Conservation (phyloP, 2,888 invertebrate species). For the Idaea aversata region DNA sequence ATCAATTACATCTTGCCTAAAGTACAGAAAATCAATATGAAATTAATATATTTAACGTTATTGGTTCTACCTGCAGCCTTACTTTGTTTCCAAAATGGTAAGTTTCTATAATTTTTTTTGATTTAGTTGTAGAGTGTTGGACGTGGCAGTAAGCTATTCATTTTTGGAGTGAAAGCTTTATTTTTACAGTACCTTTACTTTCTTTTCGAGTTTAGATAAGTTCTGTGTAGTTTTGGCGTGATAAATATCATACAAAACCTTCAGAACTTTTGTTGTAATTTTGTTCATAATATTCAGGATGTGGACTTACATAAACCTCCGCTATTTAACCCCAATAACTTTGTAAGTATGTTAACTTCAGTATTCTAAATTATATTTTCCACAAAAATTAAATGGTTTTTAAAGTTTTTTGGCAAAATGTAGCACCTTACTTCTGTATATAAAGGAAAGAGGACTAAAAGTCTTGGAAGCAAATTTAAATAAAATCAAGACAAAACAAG, state of each 20-base stretch:
- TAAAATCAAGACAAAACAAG: too few relatives aligned
- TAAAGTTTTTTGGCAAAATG: too few relatives aligned
- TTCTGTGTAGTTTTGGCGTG: background rate
- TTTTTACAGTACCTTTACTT: constrained; percentile 6
- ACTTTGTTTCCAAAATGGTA: constrained; percentile 86
- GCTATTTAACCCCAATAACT: background rate
- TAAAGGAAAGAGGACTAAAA: too few relatives aligned
- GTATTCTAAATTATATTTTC: background rate
- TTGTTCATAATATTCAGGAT: background rate
- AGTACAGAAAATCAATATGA: constrained; percentile 79
- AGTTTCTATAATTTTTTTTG: constrained; percentile 66
- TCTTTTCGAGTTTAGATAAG: background rate
- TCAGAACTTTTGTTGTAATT: background rate
- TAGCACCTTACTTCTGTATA: too few relatives aligned
- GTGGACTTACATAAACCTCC: background rate
- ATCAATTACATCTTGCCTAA: constrained; percentile 38
- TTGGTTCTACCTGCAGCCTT: constrained; percentile 86
- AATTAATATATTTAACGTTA: constrained; percentile 82
- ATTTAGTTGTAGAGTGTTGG: constrained; percentile 42
- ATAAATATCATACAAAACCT: background rate
- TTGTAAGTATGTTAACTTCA: background rate
- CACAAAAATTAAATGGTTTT: background rate
- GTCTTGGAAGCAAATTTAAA: too few relatives aligned
- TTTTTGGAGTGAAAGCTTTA: constrained; percentile 51
- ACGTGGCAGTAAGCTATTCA: constrained; percentile 67